Evolutionary conservation across 2,797 vertebrate species (phyloP).

Genomic region (Anas flavirostris): DNA sequence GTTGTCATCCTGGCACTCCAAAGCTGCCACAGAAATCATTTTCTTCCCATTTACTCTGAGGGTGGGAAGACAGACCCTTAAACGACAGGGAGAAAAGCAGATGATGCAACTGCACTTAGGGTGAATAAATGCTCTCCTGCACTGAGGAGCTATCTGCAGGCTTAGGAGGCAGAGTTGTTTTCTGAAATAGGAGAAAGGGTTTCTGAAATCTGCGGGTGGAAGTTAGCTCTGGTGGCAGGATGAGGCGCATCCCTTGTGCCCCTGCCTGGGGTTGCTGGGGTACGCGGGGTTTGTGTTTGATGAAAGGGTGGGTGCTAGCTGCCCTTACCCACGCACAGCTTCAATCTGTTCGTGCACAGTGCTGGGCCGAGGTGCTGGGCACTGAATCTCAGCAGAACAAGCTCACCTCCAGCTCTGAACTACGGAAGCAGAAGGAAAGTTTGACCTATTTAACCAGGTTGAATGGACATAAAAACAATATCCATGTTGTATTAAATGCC

Average conservation of each 20-base stretch:
- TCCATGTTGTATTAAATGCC: neutral
- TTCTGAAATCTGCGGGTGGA: neutral
- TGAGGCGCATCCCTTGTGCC: neutral
- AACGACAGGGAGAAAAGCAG: neutral
- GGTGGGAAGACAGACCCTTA: neutral
- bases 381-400: neutral
- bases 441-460: neutral
- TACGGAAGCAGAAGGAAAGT: neutral
- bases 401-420: neutral
- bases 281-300: neutral
- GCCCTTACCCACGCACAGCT: neutral
- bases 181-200: rapidly evolving
- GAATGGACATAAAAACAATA: neutral
- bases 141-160: rapidly evolving
- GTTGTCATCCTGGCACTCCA: neutral
- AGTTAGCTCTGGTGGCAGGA: neutral
- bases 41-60: neutral
- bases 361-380: neutral
- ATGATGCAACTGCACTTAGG: neutral
- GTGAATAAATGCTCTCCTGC: neutral
- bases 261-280: neutral
- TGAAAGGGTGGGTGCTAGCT: neutral
- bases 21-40: neutral
- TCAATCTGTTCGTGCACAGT: neutral
- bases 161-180: neutral